These are phyloP conservation scores for Megaceryle maxima DNA, from an alignment of 2,113 vertebrate species.

Conservation along the genomic window DNA sequence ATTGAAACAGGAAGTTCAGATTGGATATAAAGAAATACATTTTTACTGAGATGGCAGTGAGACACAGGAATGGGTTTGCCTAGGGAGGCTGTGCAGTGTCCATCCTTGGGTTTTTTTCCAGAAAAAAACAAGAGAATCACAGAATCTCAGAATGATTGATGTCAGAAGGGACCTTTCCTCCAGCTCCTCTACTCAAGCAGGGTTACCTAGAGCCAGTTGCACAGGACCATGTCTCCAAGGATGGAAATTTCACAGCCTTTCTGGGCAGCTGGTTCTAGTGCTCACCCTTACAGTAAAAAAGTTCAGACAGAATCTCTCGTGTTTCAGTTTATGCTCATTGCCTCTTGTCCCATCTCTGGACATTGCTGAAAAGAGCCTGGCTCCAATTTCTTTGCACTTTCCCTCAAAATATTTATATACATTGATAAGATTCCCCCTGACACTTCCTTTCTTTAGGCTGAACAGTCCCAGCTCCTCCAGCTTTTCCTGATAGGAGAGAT, in stretches of 20 bases:
- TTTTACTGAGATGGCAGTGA: not conserved
- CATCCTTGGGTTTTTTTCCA: not conserved
- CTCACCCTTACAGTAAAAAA: not conserved
- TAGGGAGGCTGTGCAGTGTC: not conserved
- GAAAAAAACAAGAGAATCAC: not conserved
- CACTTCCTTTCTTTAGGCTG: not conserved
- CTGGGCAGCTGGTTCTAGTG: not conserved
- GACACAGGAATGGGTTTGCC: not conserved
- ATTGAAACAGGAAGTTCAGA: not conserved
- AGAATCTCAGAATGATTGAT: not conserved
- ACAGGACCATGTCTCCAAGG: not conserved
- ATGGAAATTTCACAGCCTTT: not conserved
- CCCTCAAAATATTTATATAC: not conserved
- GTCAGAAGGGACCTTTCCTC: not conserved
- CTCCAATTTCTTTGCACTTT: not conserved
- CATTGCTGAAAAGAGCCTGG: not conserved
- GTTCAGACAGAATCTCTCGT: not conserved
- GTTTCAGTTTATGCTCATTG: not conserved
- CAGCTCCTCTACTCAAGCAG: not conserved
- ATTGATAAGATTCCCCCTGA: not conserved
- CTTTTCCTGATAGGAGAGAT: not conserved
- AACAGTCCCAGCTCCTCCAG: not conserved
- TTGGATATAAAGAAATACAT: not conserved
- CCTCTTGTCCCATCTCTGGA: not conserved
- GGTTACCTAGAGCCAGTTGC: not conserved